phyloP scores from a whole-genome alignment of 2,888 invertebrate species.

The Lobophora halterata region DNA sequence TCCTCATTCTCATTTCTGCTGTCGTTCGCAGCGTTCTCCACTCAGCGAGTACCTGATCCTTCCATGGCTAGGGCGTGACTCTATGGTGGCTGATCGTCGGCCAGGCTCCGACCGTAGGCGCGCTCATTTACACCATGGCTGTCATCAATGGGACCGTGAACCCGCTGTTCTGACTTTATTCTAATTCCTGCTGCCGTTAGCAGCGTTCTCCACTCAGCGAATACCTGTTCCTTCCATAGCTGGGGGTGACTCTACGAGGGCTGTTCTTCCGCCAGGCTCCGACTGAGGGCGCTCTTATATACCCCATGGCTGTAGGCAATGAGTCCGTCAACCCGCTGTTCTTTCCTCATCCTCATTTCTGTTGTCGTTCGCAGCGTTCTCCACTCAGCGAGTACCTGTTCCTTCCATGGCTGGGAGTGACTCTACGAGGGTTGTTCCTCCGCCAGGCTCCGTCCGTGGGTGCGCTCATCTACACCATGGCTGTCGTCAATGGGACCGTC shows the following conservation, averaged over 20 bases:
- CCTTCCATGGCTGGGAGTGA: conserved; percentile 66
- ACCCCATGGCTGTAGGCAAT: conserved; percentile 60
- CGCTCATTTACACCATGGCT: conserved; percentile 63
- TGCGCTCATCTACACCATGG: conserved; percentile 65
- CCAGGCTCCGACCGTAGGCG: conserved; percentile 62
- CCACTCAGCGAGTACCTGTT: conserved; percentile 66
- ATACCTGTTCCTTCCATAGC: conserved; percentile 67
- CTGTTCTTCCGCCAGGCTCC: conserved; percentile 61
- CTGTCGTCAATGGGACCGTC: conserved; percentile 52
- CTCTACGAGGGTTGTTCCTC: conserved; percentile 58
- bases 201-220: conserved; percentile 66
- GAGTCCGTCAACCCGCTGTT: too few species aligned
- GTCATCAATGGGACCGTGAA: conserved; percentile 56
- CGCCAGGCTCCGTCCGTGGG: conserved; percentile 64
- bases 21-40: conserved; percentile 52
- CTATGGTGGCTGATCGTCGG: conserved; percentile 60
- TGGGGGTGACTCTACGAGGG: conserved; percentile 64
- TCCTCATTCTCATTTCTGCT: neutral
- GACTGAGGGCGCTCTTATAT: conserved; percentile 60
- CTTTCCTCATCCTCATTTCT: neutral
- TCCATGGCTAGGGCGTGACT: conserved; percentile 65
- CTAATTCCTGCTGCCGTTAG: conserved; percentile 62
- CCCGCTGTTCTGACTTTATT: conserved; percentile 59
- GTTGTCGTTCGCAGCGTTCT: conserved; percentile 45
- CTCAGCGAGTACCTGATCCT: conserved; percentile 65